These are phyloP conservation scores for Tridacna gigas DNA, from an alignment of 2,888 invertebrate genomes.

Conservation along the genomic window DNA sequence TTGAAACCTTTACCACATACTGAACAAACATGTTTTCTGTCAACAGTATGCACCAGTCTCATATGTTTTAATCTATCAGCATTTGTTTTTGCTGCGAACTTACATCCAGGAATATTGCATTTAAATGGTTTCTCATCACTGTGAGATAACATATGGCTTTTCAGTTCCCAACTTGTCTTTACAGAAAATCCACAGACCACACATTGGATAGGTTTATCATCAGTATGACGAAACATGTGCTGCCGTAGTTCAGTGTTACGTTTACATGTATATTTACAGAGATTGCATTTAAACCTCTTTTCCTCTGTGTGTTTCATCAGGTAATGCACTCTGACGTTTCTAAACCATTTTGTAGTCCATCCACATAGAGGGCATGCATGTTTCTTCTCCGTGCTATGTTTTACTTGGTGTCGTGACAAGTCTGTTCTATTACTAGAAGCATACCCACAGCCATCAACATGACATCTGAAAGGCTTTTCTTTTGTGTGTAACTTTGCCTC, in stretches of 20 bases:
- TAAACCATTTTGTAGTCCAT: slow-evolving; percentile 71
- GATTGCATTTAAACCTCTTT: slow-evolving; percentile 64
- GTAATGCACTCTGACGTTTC: slow-evolving; percentile 67
- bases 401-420: slow-evolving; percentile 61
- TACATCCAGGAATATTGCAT: slow-evolving; percentile 72
- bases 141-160: slow-evolving; percentile 73
- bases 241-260: slow-evolving; percentile 65
- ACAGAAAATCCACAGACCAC: slow-evolving; percentile 72
- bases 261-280: slow-evolving; percentile 71
- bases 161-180: slow-evolving; percentile 75
- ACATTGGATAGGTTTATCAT: slow-evolving; percentile 73
- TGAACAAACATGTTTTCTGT: slow-evolving; percentile 62
- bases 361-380: slow-evolving; percentile 70
- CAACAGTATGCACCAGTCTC: slow-evolving; percentile 65
- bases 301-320: slow-evolving; percentile 61
- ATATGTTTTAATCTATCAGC: slow-evolving; percentile 75
- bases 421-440: slow-evolving; percentile 64
- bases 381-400: slow-evolving; percentile 68
- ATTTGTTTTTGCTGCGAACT: slow-evolving; percentile 70
- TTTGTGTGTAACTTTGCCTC: slow-evolving; percentile 70
- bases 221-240: slow-evolving; percentile 72
- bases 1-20: slow-evolving; percentile 71
- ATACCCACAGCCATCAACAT: slow-evolving; percentile 65
- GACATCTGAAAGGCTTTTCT: slow-evolving; percentile 70
- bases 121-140: slow-evolving; percentile 66